Evolutionary conservation across 2,888 invertebrate species (phyloP).

Genomic region (Dilophus febrilis): DNA sequence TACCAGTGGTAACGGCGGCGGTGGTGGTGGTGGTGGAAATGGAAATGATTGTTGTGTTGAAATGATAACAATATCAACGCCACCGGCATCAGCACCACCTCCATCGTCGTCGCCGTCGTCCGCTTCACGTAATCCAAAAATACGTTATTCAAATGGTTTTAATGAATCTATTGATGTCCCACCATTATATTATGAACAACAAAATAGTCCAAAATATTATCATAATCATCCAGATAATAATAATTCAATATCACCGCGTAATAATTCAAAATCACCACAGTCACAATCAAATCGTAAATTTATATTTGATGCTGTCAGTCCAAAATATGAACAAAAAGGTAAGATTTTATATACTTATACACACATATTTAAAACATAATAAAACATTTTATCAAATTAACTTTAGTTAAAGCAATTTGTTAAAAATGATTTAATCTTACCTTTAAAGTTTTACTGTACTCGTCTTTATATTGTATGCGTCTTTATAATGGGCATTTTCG

Average conservation of each 20-base stretch:
- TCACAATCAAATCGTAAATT: no score
- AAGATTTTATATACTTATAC: no score
- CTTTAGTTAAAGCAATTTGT: no score
- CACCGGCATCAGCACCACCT: neutral
- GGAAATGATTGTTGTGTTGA: no score
- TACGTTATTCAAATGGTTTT: neutral
- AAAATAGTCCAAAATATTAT: conserved; percentile 4
- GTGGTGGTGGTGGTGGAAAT: neutral
- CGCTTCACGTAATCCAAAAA: neutral
- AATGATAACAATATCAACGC: neutral
- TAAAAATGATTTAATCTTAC: no score
- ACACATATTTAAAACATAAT: no score
- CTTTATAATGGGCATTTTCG: no score
- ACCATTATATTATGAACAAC: neutral
- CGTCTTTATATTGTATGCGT: no score
- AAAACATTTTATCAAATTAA: no score
- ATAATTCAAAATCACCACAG: conserved; percentile 40
- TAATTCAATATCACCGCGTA: conserved; percentile 32
- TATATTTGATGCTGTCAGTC: conserved; percentile 34
- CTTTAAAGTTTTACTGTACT: no score
- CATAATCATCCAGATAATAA: conserved; percentile 15
- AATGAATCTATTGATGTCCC: neutral
- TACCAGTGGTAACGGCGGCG: neutral
- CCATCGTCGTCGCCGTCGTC: neutral
- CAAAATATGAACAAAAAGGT: conserved; percentile 14